A percentile compares a stretch with the other conserved stretches of the same genome.
Conservation (phyloP, 2,888 invertebrate genomes). For the Noctuana brunneofusca region DNA sequence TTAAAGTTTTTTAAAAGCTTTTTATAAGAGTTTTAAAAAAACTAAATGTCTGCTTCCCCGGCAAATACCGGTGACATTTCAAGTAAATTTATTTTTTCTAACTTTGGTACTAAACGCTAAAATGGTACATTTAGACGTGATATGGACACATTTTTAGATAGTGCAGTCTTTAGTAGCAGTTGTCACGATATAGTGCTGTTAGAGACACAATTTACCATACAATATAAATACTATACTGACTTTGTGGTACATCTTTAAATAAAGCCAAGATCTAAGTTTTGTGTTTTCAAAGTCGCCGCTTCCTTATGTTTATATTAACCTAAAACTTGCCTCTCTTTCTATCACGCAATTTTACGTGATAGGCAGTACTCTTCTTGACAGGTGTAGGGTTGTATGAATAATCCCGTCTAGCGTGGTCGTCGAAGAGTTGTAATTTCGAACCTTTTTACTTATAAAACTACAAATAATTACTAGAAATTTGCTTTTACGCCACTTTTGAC, state of each 20-base stretch:
- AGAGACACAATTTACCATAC: neutral
- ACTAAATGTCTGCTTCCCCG: neutral
- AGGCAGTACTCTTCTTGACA: too few species aligned
- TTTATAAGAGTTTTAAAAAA: neutral
- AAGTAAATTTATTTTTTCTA: neutral
- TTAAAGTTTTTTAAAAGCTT: neutral
- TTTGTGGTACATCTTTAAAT: neutral
- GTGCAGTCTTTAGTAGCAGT: neutral
- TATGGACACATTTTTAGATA: slow-evolving; percentile 2
- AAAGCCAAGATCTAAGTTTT: too few species aligned
- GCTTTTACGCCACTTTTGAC: too few species aligned
- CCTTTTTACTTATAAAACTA: too few species aligned
- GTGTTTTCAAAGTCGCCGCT: too few species aligned
- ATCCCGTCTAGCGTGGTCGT: too few species aligned
- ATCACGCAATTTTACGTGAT: too few species aligned
- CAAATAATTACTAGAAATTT: too few species aligned
- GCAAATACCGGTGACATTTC: neutral
- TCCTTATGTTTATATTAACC: too few species aligned
- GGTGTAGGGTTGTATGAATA: too few species aligned
- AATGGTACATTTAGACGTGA: neutral
- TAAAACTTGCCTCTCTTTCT: too few species aligned
- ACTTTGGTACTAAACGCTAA: neutral
- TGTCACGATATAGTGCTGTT: neutral
- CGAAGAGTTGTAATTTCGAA: too few species aligned
- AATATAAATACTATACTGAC: neutral